phyloP scores from a whole-genome alignment of 2,888 invertebrate species.

The Siphlonurus alternatus region DNA sequence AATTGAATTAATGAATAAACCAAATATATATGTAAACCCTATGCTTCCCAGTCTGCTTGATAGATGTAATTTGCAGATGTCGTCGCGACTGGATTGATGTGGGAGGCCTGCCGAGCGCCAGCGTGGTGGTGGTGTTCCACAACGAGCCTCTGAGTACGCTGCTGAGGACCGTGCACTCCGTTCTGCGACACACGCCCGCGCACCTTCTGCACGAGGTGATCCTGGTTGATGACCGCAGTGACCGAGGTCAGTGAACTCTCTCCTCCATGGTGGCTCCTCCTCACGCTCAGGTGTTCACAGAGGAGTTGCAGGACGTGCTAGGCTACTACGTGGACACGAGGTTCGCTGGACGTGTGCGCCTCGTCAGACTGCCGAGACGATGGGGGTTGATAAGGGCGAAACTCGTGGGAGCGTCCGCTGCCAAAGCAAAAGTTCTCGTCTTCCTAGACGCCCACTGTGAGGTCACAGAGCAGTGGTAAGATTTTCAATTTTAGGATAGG shows the following conservation, averaged over 20 bases:
- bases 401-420: constrained; percentile 68
- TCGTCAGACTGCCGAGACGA: constrained; percentile 56
- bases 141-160: constrained; percentile 81
- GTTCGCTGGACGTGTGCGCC: constrained; percentile 45
- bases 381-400: constrained; percentile 83
- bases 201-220: constrained; percentile 79
- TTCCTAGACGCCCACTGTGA: constrained; percentile 92
- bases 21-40: no score
- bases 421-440: constrained; percentile 61
- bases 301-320: constrained; percentile 51
- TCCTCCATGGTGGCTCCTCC: background rate
- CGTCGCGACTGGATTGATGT: constrained; percentile 30
- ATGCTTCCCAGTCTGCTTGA: no score
- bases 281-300: constrained; percentile 24
- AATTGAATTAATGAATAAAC: no score
- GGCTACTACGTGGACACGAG: constrained; percentile 62
- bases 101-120: constrained; percentile 47
- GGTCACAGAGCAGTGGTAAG: constrained; percentile 52
- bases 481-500: no score
- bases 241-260: constrained; percentile 34
- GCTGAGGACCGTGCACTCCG: constrained; percentile 72
- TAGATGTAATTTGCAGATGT: no score
- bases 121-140: constrained; percentile 73
- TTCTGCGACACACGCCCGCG: constrained; percentile 55
- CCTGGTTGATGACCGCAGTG: constrained; percentile 86